Evolutionary conservation across 2,888 invertebrate genomes (phyloP).

Genomic region (Meloe dianella): DNA sequence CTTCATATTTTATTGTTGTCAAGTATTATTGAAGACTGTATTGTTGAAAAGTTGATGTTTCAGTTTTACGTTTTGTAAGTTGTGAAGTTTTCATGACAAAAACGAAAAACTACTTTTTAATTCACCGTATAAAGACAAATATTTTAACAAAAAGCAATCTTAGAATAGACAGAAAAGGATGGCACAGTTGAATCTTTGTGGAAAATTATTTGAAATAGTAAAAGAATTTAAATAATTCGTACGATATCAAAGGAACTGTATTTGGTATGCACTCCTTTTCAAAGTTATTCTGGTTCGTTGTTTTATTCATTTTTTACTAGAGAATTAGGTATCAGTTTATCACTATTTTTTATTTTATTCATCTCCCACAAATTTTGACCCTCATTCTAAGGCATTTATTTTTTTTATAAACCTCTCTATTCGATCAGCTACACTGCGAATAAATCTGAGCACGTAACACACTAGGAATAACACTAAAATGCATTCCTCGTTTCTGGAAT

Average conservation of each 20-base stretch:
- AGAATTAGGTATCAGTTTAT: not conserved
- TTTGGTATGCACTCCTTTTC: not conserved
- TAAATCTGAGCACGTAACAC: not conserved
- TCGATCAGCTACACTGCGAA: not conserved
- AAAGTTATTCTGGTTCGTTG: not conserved
- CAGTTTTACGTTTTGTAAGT: not conserved
- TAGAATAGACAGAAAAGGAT: not conserved
- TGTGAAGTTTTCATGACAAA: not conserved
- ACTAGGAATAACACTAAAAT: not conserved
- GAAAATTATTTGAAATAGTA: not conserved
- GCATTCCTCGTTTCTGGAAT: not conserved
- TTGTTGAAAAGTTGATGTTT: not conserved
- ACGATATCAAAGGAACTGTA: not conserved
- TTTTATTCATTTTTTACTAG: not conserved
- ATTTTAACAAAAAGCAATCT: constrained; percentile 2
- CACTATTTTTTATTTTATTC: not conserved
- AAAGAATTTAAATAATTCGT: not conserved
- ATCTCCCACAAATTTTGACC: not conserved
- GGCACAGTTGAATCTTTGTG: not conserved
- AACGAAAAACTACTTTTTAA: not conserved
- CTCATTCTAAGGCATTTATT: not conserved
- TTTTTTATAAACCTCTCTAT: not conserved
- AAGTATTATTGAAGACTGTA: not conserved
- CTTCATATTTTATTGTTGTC: not conserved
- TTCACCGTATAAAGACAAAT: constrained; percentile 5